These are phyloP conservation scores for Hiodon alosoides DNA, from an alignment of 2,113 vertebrate genomes.

Conservation along the genomic window DNA sequence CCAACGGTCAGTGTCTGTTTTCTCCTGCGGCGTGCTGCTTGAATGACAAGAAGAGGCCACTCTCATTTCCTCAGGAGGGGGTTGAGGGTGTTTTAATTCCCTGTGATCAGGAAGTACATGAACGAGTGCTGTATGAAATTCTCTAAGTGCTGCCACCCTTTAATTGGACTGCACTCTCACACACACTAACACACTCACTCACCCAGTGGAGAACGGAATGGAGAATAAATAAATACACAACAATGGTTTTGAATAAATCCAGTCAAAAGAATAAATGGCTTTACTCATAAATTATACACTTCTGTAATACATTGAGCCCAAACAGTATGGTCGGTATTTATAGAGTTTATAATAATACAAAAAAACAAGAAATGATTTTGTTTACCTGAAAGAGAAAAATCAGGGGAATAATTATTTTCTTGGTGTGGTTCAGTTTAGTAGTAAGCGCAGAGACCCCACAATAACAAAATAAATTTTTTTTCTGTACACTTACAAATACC, in stretches of 20 bases:
- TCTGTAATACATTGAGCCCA: too few species aligned
- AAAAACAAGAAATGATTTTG: background rate
- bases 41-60: slow-evolving; percentile 2
- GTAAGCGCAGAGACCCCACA: background rate
- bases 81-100: slow-evolving; percentile 10
- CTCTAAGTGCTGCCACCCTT: background rate
- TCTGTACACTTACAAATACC: background rate
- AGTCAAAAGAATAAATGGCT: too few species aligned
- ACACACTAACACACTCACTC: background rate
- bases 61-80: background rate
- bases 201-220: background rate
- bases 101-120: background rate
- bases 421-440: background rate
- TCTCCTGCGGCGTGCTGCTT: too few species aligned
- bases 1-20: too few species aligned
- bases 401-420: background rate
- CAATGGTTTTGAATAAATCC: too few species aligned
- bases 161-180: background rate
- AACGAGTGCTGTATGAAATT: slow-evolving; percentile 1
- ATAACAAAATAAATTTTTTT: background rate
- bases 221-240: too few species aligned
- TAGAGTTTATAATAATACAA: too few species aligned
- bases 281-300: too few species aligned
- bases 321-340: too few species aligned
- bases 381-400: background rate